Base-by-base conservation (phyloP, 2,113 vertebrate species). In the Dromas ardeola region DNA sequence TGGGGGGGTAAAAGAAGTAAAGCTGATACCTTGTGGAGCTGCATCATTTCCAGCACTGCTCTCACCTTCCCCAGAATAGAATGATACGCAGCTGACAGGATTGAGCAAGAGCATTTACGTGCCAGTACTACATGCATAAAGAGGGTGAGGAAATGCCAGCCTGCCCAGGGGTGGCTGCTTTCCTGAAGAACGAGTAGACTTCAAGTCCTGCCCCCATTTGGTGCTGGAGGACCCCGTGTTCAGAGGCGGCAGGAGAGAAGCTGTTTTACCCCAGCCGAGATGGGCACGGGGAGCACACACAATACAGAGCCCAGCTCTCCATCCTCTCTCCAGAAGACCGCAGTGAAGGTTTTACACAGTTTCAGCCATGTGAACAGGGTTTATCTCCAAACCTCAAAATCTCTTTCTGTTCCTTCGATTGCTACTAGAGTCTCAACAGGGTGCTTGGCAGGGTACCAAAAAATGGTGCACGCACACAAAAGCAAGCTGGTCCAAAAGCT, bases 21-120 rank as follows among this genome's bases (percentile, higher is more conserved):
- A 93, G 56, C 47, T 78, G 77, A 93, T 49, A 81, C 36, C 32
- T 87, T 86, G 63, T 50, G 56, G 69, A 91, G 49, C 70, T 58
- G 71, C 11, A 6, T 82, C 10, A 88, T 87, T 95, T 73, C 78
- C 67, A 90, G 76, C 42, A 56, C 53, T 76, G 84, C 91, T 87
- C 70, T 92, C 78, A 69, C 38, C 70, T 82, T 92, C 62, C 94
- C 87, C 93, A 91, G 90, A 96, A 90, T 80, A 96, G 95, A 94
- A 91, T 3, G 70, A 91, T n/a, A 97, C 3, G n/a, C 81, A 87
- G 95, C 61, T 76, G 73, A 79, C 5, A 34, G 78, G 59, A 92
- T 32, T 94, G 86, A 85, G 91, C 84, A 95, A 82, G 47, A 50
- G 74, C 40, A 87, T 66, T 77, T 66, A 47, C 0, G 2, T 50